Percentiles rank a stretch among this genome's conserved stretches.
Evolutionary conservation across 2,797 vertebrate species (phyloP).

Genomic region (Diglossa cyanea): DNA sequence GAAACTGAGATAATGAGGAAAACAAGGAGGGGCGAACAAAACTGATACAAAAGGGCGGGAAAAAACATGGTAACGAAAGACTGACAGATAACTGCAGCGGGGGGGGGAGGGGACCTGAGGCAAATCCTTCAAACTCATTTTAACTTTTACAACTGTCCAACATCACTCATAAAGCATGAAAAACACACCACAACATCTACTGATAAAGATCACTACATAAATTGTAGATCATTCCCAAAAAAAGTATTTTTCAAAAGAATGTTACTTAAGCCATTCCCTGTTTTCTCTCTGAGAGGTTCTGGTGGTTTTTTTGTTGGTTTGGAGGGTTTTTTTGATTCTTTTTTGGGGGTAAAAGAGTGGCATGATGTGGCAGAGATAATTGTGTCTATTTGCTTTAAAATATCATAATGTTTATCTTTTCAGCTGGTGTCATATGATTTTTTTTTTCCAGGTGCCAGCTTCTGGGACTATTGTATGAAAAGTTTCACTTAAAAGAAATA

Average conservation of each 20-base stretch:
- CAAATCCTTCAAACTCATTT: too few relatives aligned
- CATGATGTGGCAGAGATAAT: neutral
- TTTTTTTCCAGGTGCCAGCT: fast-evolving
- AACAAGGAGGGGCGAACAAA: too few relatives aligned
- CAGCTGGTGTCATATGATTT: neutral
- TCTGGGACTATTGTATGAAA: neutral
- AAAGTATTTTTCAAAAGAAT: neutral
- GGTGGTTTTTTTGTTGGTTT: neutral
- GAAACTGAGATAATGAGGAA: too few relatives aligned
- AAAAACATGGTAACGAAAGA: too few relatives aligned
- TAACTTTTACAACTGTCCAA: too few relatives aligned
- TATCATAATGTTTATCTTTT: neutral
- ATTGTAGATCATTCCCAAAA: fast-evolving
- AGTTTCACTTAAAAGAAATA: neutral
- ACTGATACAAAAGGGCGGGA: too few relatives aligned
- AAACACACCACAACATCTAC: neutral
- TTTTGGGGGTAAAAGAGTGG: fast-evolving
- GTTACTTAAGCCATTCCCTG: fast-evolving
- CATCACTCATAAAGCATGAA: too few relatives aligned
- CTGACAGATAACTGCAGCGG: too few relatives aligned
- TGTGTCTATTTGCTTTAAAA: neutral
- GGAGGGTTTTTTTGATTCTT: fast-evolving
- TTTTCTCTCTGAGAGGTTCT: neutral
- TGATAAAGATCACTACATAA: neutral
- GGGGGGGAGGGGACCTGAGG: too few relatives aligned